Base-by-base conservation (phyloP, 2,888 invertebrate species). In the Imbricaverruca yamaguchii region DNA sequence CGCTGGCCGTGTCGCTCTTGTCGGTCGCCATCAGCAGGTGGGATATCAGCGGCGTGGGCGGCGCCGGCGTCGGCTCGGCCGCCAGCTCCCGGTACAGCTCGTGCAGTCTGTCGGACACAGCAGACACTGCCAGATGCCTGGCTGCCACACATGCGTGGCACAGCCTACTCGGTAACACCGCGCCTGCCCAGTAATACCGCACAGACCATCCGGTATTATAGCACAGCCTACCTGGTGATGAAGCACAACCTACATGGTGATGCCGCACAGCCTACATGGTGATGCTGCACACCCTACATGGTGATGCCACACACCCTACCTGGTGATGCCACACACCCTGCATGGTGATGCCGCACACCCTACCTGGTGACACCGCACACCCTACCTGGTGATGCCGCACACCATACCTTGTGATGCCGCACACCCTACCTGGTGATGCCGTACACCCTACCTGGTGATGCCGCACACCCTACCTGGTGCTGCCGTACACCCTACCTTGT, bases 71-170 rank as follows among this genome's bases (percentile, higher is more conserved):
- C 78, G 57, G 56, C 56, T 78, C n/a, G 10, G 78, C 56, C 78
- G 78, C 78, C 78, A 78, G 78, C 18, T 55, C 78, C 2, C 78
- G 78, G 78, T 78, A 78, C 23, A 78, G 57, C n/a, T 78, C 78
- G 56, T 78, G 78, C 23, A 78, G 23, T 23, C 78, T 78, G 78
- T 7, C 11, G 59, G 59, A 59, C 11, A 59, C 59, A 59, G 59
- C 11, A 11, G 15, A 15, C 59, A 59, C 12, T 59, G 59, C 4
- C 11, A 59, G 59, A 59, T 7, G 7, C 39, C 39, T 39, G 39
- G 39, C 39, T 39, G 39, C 39, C 39, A 39, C 39, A 39, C 39
- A 4, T 4, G 39, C 39, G 39, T 39, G 39, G 1, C 1, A 39
- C 39, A 39, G 39, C 39, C 39, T 4, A 4, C 39, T 4, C 39